Percentiles rank a stretch among this genome's conserved stretches.
phyloP scores from a whole-genome alignment of 2,888 invertebrate species.

The Agonopterix alstromeriana region DNA sequence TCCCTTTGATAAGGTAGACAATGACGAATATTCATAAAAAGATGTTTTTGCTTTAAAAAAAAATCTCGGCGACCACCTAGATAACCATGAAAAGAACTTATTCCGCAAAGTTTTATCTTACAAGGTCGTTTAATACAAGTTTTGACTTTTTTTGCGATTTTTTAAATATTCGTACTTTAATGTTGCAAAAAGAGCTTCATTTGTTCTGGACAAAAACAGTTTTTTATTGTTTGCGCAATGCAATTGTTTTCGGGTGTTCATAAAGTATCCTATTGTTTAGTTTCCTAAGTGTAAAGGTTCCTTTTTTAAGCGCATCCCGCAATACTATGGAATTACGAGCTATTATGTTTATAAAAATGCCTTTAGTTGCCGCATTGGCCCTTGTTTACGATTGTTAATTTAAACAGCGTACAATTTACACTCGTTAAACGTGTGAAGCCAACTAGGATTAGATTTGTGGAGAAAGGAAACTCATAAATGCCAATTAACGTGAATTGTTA shows the following conservation, averaged over 20 bases:
- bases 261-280: slow-evolving; percentile 23
- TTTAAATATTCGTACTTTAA: slow-evolving; percentile 31
- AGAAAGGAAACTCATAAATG: slow-evolving; percentile 9
- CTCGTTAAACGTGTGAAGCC: neutral
- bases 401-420: no score
- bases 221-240: slow-evolving; percentile 48
- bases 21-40: slow-evolving; percentile 20
- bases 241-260: slow-evolving; percentile 25
- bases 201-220: slow-evolving; percentile 18
- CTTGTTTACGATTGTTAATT: slow-evolving; percentile 3
- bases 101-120: slow-evolving; percentile 18
- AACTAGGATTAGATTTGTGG: slow-evolving; percentile 3
- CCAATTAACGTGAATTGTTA: slow-evolving; percentile 7
- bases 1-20: slow-evolving; percentile 27
- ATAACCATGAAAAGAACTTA: slow-evolving; percentile 19
- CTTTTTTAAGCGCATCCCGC: slow-evolving; percentile 7
- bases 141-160: slow-evolving; percentile 34
- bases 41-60: slow-evolving; percentile 24
- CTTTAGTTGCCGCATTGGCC: slow-evolving; percentile 1
- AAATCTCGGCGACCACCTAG: slow-evolving; percentile 38
- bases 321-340: slow-evolving; percentile 3
- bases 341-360: slow-evolving; percentile 7
- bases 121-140: slow-evolving; percentile 24
- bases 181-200: slow-evolving; percentile 56
- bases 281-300: slow-evolving; percentile 6